Percentiles rank a stretch among this genome's conserved stretches.
These are phyloP conservation scores for Noctua janthe DNA, from an alignment of 2,888 invertebrate genomes.

Conservation along the genomic window DNA sequence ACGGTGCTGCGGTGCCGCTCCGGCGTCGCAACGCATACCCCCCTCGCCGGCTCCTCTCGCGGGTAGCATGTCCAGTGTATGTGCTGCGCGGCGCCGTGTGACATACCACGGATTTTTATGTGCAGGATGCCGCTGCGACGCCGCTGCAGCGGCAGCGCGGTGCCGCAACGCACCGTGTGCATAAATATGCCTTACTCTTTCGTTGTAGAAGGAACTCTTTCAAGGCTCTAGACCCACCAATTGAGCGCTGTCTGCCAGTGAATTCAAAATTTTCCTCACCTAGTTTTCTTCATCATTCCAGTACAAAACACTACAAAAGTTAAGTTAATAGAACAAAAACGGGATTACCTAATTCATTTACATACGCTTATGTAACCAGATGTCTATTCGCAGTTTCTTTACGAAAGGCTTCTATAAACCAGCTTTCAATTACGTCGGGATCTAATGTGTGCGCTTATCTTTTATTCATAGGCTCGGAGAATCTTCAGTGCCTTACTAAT, in stretches of 20 bases:
- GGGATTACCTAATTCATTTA: not conserved
- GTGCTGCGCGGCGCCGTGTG: too few species aligned
- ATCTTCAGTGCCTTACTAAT: conserved; percentile 9
- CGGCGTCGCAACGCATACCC: too few species aligned
- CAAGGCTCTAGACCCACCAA: not conserved
- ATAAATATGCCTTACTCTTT: too few species aligned
- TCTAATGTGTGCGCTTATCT: conserved; percentile 40
- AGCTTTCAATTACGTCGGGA: conserved; percentile 25
- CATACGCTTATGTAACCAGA: not conserved
- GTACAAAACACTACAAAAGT: not conserved
- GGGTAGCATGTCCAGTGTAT: too few species aligned
- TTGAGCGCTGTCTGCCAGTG: not conserved
- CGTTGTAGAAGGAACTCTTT: not conserved
- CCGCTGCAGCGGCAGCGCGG: too few species aligned
- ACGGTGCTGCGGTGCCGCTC: too few species aligned
- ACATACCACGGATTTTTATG: too few species aligned
- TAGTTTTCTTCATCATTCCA: not conserved
- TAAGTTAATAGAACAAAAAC: not conserved
- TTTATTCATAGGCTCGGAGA: conserved; percentile 43
- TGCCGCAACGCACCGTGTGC: too few species aligned
- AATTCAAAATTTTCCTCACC: not conserved
- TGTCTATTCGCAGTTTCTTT: conserved; percentile 5
- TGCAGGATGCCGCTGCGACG: too few species aligned
- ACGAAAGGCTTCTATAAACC: conserved; percentile 19
- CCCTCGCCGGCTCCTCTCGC: too few species aligned